Base-by-base conservation (phyloP, 2,888 invertebrate species). In the Drosophila greeni region DNA sequence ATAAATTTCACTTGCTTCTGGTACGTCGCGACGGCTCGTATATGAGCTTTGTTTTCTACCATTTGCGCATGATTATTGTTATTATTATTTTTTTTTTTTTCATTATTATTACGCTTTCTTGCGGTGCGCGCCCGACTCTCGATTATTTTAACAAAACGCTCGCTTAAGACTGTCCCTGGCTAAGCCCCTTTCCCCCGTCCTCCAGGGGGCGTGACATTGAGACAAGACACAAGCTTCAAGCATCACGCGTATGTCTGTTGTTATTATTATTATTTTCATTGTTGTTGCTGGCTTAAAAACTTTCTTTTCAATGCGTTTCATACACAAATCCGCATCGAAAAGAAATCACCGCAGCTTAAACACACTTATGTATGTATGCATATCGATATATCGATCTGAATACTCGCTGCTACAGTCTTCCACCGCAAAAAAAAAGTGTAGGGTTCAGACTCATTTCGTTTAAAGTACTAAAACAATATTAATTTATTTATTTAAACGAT, bases 131-230 rank as follows among this genome's bases (percentile, higher is more conserved):
- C 29, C 45, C 16, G 39, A 40, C 31, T 60, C 54, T 72, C 67
- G 70, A 79, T 78, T 70, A 62, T 66, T 82, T 66, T 58, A 76
- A 68, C 69, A 67, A 70, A 72, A 68, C 26, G 56, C 59, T 37
- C 49, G 51, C 61, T 61, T 62, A 49, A 53, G 52, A 36, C 72
- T 26, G 42, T 60, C 39, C 26, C 29, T 16, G 29, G 52, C 18
- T 31, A 12, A 55, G 8, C 40, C 23, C 45, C 33, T 7, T 12
- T 23, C 9, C 23, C 42, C 62, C 29, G 26, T 23, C 23, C 5
- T n/a, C 54, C 51, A 39, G 34, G 70, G 67, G 70, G 83, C 81
- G 73, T 76, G 75, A 82, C 77, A 79, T 79, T 77, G 77, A 79
- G 70, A 74, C 77, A 59, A 74, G 59, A 71, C 61, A 70, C 71